Base-by-base conservation (phyloP, 2,888 invertebrate genomes). In the Mallateleia sp. region DNA sequence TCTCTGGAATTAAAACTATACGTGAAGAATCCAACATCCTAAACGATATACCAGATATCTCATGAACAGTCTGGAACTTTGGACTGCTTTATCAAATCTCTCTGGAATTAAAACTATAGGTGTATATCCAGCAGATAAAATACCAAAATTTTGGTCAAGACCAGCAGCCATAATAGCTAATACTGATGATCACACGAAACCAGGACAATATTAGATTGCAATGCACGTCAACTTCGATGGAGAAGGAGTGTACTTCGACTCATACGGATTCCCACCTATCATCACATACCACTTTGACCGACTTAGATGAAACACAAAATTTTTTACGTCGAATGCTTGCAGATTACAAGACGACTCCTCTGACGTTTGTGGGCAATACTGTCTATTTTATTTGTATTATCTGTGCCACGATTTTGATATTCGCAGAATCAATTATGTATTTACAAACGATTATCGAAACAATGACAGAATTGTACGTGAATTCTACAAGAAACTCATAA, bases 191-290 rank as follows among this genome's bases (percentile, higher is more conserved):
- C 54, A 69, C 54, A 25, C 34, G 0, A 14, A 69, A 15, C 24
- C 69, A 0, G 54, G 69, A 42, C 38, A 69, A 42, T 54, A 69
- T 22, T 69, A 54, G 69, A 22, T 69, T 52, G 67, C 67, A 0
- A 20, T 67, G 7, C 52, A 7, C 14, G 52, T 67, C 34, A n/a
- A 67, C n/a, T n/a, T n/a, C n/a, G n/a, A n/a, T n/a, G 67, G 52
- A 8, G 6, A 20, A 32, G 67, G 28, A 22, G 20, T 32, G 9
- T 67, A 25, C 25, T 67, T 67, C 28, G 67, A 52, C 22, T 52
- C 50, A 6, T 62, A 62, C 15, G 60, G 60, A 18, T 8, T 20
- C 18, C 60, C 32, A 38, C 60, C 60, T 1, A 60, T 7, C n/a
- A 60, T 38, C 15, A 20, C 32, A 11, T 11, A 34, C 11, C 18